These are phyloP conservation scores for Tetranychus piercei DNA, from an alignment of 2,888 invertebrate genomes.

Conservation along the genomic window DNA sequence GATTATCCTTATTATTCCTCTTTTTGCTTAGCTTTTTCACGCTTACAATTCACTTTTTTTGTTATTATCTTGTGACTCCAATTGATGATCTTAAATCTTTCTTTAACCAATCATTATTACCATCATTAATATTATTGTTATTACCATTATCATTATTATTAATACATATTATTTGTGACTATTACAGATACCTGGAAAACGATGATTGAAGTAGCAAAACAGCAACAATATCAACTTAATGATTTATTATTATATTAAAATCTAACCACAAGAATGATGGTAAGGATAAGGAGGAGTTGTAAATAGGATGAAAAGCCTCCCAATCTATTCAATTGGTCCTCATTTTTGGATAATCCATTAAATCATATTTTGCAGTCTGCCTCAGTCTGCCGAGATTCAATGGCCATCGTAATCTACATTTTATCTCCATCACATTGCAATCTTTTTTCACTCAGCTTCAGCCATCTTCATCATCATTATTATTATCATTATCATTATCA, in stretches of 20 bases:
- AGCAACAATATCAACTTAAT: not conserved
- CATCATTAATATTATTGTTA: not conserved
- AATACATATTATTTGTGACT: not conserved
- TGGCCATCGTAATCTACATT: not conserved
- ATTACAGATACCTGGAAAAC: not conserved
- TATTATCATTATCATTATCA: no score
- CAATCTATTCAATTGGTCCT: not conserved
- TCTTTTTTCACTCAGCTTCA: not conserved
- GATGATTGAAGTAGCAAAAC: not conserved
- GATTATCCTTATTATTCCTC: not conserved
- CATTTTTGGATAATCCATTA: not conserved
- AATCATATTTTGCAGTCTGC: not conserved
- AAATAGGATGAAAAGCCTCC: not conserved
- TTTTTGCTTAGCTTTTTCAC: no score
- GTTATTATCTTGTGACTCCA: not conserved
- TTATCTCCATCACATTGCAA: not conserved
- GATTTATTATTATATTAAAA: not conserved
- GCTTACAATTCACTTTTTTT: not conserved
- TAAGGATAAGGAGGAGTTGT: not conserved
- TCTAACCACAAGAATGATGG: not conserved
- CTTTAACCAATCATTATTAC: not conserved
- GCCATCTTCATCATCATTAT: not conserved
- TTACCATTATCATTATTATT: not conserved
- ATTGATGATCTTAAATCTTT: not conserved
- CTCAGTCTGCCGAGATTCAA: not conserved